phyloP scores from a whole-genome alignment of 1,140 invertebrate genomes.

The Apis laboriosa region DNA sequence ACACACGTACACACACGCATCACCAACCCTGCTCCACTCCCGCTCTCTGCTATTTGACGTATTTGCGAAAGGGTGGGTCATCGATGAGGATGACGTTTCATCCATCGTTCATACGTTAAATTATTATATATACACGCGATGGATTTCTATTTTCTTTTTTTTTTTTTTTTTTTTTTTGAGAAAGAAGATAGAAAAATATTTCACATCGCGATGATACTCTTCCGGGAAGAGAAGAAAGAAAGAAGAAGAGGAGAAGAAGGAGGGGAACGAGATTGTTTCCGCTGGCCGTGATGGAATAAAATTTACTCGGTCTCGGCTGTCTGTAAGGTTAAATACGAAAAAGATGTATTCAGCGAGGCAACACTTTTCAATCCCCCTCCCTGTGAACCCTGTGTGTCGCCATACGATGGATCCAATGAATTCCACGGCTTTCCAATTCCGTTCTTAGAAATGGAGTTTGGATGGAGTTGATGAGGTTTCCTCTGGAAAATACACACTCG shows the following conservation, averaged over 20 bases:
- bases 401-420: conserved; percentile 56
- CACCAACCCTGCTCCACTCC: neutral
- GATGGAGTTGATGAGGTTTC: conserved; percentile 68
- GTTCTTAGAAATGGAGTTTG: conserved; percentile 68
- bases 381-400: conserved; percentile 23
- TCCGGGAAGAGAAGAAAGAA: neutral
- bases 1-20: neutral
- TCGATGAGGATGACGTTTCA: too few relatives aligned
- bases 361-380: conserved; percentile 6
- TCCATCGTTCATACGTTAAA: too few relatives aligned
- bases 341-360: conserved; percentile 24
- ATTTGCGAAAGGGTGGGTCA: too few relatives aligned
- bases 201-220: too few relatives aligned
- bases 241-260: neutral
- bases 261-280: neutral
- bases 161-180: neutral
- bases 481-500: conserved; percentile 68
- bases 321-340: neutral
- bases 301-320: neutral
- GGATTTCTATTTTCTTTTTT: neutral
- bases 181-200: too few relatives aligned
- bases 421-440: conserved; percentile 65
- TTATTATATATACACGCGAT: too few relatives aligned
- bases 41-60: too few relatives aligned
- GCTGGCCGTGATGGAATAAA: neutral